Evolutionary conservation across 2,888 invertebrate genomes (phyloP).

Genomic region (Epirrhoe alternata): DNA sequence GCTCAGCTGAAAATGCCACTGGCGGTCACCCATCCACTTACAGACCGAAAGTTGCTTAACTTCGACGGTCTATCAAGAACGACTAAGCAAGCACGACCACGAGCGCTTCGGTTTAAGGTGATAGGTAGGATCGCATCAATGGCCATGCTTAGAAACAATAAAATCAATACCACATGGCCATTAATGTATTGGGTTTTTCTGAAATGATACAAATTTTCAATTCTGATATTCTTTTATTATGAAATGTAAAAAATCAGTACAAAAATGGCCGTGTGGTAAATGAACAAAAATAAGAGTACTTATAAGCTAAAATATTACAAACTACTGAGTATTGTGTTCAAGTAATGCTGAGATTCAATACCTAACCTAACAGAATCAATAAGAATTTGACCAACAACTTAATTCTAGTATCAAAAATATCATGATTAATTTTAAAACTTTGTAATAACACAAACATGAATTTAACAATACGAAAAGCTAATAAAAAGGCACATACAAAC

Average conservation of each 20-base stretch:
- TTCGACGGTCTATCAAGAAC: no score
- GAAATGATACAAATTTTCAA: conserved; percentile 70
- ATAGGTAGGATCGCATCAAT: conserved; percentile 63
- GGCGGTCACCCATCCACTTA: no score
- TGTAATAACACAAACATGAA: background rate
- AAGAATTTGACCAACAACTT: background rate
- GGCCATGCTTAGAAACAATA: conserved; percentile 66
- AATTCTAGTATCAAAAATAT: background rate
- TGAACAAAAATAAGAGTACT: conserved; percentile 50
- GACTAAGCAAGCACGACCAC: no score
- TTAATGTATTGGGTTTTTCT: conserved; percentile 69
- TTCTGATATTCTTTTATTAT: conserved; percentile 39
- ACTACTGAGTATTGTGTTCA: conserved; percentile 46
- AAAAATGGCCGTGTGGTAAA: conserved; percentile 81
- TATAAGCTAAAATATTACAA: conserved; percentile 47
- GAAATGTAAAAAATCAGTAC: conserved; percentile 65
- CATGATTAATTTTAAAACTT: background rate
- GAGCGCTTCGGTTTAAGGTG: no score
- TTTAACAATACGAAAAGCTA: background rate
- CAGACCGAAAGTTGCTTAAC: no score
- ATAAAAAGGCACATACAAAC: conserved; percentile 43
- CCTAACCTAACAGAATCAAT: background rate
- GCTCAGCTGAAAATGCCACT: no score
- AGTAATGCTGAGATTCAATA: conserved; percentile 9
- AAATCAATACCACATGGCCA: conserved; percentile 75